Conservation (phyloP, 2,797 vertebrate genomes). For the Takifugu rubripes region DNA sequence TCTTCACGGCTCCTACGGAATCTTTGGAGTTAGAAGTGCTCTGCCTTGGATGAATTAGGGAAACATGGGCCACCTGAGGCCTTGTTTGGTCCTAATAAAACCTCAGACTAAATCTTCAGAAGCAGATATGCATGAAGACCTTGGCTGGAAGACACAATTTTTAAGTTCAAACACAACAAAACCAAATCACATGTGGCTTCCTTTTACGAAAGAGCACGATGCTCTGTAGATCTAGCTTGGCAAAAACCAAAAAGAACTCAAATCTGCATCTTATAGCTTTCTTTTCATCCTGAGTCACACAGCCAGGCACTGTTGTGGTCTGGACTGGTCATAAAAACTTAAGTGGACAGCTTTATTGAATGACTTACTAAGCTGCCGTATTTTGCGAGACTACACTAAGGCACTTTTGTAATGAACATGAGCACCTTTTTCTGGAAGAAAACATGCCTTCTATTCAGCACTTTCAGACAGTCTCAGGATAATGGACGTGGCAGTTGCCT, state of each 20-base stretch:
- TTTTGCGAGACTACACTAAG: conserved; percentile 51
- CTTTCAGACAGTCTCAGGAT: conserved; percentile 39
- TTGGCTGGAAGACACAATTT: conserved; percentile 51
- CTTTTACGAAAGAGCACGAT: conserved; percentile 5
- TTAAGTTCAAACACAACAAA: conserved; percentile 58
- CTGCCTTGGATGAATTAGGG: conserved; percentile 29
- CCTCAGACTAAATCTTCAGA: conserved; percentile 36
- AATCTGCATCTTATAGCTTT: conserved; percentile 11
- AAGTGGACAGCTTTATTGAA: conserved; percentile 66
- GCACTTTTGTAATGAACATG: conserved; percentile 60
- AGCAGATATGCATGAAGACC: conserved; percentile 46
- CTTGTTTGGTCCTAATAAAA: conserved; percentile 28
- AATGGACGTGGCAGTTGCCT: conserved; percentile 60
- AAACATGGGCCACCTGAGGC: conserved; percentile 40
- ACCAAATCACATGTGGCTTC: conserved; percentile 12
- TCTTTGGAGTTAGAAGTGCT: conserved; percentile 5
- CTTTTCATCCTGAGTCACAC: conserved; percentile 25
- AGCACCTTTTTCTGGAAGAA: conserved; percentile 50
- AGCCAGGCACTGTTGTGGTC: conserved; percentile 37
- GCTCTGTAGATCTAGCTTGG: background rate
- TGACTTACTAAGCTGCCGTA: conserved; percentile 64
- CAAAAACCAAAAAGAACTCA: conserved; percentile 2
- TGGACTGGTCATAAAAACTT: conserved; percentile 56
- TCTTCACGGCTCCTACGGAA: conserved; percentile 1
- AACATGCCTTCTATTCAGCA: conserved; percentile 40